phyloP scores from a whole-genome alignment of 2,797 vertebrate genomes.

The Otolemur crassicaudatus region DNA sequence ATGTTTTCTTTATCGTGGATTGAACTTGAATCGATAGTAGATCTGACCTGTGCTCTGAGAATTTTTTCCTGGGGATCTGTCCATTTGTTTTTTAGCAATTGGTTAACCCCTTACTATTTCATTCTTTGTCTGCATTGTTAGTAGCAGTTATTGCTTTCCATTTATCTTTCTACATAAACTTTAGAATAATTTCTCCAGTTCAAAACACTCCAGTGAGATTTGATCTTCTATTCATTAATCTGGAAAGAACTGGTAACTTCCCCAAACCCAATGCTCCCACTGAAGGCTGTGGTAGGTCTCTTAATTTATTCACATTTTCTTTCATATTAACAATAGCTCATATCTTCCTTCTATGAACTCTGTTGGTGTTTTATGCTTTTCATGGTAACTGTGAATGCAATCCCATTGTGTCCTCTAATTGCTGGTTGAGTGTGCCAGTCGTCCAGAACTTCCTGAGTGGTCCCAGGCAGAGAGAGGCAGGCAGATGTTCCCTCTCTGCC shows the following conservation, averaged over 20 bases:
- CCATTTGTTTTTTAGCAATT: not conserved
- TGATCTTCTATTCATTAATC: not conserved
- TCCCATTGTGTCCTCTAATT: not conserved
- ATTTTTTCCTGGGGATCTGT: not conserved
- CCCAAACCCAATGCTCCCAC: not conserved
- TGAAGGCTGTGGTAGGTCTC: not conserved
- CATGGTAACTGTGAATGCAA: not conserved
- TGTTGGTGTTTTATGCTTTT: not conserved
- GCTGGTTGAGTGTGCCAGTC: not conserved
- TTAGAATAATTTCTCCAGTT: not conserved
- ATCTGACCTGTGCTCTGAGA: not conserved
- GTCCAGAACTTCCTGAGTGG: not conserved
- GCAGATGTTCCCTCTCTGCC: not conserved
- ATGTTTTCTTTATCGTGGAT: not conserved
- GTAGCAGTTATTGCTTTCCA: not conserved
- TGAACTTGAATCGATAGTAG: not conserved
- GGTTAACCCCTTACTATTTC: not conserved
- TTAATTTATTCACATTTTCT: constrained; percentile 21
- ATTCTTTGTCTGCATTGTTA: not conserved
- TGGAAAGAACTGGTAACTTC: not conserved
- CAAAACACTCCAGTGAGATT: constrained; percentile 9
- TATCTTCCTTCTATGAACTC: not conserved
- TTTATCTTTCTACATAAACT: not conserved
- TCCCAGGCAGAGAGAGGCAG: not conserved
- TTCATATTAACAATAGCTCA: constrained; percentile 20